Evolutionary conservation across 2,888 invertebrate species (phyloP).

Genomic region (Phengaris arion): DNA sequence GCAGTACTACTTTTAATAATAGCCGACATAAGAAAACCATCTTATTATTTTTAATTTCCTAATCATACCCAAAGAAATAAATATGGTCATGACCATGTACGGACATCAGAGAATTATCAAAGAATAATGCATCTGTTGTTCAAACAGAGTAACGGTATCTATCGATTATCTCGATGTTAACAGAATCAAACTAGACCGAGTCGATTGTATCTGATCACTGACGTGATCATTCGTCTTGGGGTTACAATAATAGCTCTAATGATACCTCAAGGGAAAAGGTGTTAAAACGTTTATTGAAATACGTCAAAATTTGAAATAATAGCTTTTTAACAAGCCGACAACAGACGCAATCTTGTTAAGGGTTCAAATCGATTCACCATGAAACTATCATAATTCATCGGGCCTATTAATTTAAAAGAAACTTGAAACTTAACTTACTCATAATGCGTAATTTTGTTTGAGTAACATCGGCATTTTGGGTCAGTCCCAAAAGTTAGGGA

Average conservation of each 20-base stretch:
- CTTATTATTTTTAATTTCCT: constrained; percentile 25
- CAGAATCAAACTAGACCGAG: constrained; percentile 46
- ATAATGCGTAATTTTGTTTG: constrained; percentile 1
- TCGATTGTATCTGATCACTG: constrained; percentile 47
- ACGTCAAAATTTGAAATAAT: constrained; percentile 72
- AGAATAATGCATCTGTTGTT: constrained; percentile 22
- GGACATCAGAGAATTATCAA: constrained; percentile 19
- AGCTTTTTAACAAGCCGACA: constrained; percentile 75
- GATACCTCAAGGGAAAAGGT: constrained; percentile 76
- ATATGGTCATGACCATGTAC: constrained; percentile 26
- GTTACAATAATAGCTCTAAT: constrained; percentile 70
- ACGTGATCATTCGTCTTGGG: constrained; percentile 44
- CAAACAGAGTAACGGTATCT: constrained; percentile 35
- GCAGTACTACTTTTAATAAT: background rate
- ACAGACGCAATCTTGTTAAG: constrained; percentile 37
- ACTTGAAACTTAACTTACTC: background rate
- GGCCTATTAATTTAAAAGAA: constrained; percentile 10
- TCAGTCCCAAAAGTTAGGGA: background rate
- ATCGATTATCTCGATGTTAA: constrained; percentile 43
- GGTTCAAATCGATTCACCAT: constrained; percentile 14
- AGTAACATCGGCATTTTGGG: background rate
- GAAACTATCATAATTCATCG: constrained; percentile 21
- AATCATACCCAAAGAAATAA: constrained; percentile 11
- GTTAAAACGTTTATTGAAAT: constrained; percentile 79
- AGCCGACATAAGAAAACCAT: constrained; percentile 11